Conservation (phyloP, 2,797 vertebrate species). For the Acrossocheilus wenchowensis region DNA sequence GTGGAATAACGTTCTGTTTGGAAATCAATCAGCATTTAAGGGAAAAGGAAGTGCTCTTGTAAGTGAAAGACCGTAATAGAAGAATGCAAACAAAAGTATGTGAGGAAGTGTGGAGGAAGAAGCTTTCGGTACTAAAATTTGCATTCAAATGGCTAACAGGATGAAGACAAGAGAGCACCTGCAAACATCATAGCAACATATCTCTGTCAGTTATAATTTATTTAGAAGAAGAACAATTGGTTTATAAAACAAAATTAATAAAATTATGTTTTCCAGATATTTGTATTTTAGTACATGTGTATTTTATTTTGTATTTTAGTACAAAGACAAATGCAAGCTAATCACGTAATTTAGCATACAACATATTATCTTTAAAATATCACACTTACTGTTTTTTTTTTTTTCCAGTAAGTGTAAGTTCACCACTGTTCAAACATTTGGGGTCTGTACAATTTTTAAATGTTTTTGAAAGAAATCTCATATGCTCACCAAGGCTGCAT, state of each 20-base stretch:
- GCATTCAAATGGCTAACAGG: slow-evolving; percentile 31
- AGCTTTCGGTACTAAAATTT: slow-evolving; percentile 26
- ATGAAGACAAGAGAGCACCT: slow-evolving; percentile 24
- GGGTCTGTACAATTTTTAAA: no score
- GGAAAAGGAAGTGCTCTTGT: slow-evolving; percentile 17
- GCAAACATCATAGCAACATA: neutral
- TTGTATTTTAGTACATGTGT: no score
- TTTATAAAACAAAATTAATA: neutral
- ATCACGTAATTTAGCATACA: neutral
- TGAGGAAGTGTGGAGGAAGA: slow-evolving; percentile 25
- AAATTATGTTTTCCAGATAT: neutral
- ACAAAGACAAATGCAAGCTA: no score
- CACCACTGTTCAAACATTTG: neutral
- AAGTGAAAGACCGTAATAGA: slow-evolving; percentile 15
- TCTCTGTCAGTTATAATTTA: neutral
- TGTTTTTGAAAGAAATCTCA: neutral
- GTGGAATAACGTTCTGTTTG: slow-evolving; percentile 39
- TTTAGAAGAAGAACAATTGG: neutral
- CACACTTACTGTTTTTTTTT: neutral
- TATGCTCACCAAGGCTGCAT: neutral
- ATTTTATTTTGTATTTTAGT: neutral
- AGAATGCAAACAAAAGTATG: slow-evolving; percentile 39
- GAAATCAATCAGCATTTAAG: slow-evolving; percentile 34
- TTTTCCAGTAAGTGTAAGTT: neutral
- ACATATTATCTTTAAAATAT: neutral